A percentile compares a stretch with the other conserved stretches of the same genome.
These are phyloP conservation scores for Tokudaia muenninki DNA, from an alignment of 2,797 vertebrate genomes.

Conservation along the genomic window DNA sequence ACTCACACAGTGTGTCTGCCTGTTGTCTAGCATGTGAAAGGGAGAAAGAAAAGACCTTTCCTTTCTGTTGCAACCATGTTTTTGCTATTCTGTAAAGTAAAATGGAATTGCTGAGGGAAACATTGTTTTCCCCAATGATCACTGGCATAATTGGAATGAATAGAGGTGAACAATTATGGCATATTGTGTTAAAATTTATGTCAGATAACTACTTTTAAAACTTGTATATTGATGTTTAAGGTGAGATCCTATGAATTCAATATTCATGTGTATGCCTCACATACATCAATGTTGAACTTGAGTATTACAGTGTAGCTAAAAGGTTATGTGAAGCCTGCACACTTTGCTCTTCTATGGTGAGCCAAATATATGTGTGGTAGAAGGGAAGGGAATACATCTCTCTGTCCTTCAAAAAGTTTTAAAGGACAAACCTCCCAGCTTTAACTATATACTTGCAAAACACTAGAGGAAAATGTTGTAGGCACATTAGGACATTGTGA, in stretches of 20 bases:
- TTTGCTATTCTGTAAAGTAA: background rate
- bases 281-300: background rate
- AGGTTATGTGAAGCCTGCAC: fast-evolving
- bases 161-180: background rate
- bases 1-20: background rate
- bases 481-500: background rate
- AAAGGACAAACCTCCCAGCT: background rate
- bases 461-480: background rate
- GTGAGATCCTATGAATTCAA: background rate
- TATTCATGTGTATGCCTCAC: background rate
- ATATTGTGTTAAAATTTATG: background rate
- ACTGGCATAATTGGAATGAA: background rate
- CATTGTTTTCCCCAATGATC: background rate
- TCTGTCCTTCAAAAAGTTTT: background rate
- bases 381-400: background rate
- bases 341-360: background rate
- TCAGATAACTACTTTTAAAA: background rate
- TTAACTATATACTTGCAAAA: background rate
- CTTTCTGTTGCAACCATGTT: background rate
- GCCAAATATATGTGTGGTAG: background rate
- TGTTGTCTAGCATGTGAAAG: background rate
- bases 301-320: no score
- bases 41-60: background rate
- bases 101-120: background rate
- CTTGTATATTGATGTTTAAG: background rate